Conservation (phyloP, 2,113 vertebrate genomes). For the Monarcha castaneiventris region DNA sequence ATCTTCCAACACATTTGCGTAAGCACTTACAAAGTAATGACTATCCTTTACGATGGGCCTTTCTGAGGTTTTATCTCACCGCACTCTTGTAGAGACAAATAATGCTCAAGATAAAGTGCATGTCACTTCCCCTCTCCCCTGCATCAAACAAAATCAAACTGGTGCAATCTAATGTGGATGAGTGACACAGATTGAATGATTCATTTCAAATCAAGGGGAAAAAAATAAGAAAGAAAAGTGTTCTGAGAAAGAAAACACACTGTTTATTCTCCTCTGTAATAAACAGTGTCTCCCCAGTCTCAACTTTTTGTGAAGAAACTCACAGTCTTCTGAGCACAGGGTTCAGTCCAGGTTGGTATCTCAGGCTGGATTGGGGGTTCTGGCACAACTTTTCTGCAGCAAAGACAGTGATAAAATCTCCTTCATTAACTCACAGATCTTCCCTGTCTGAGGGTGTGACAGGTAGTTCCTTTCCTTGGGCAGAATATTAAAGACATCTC, state of each 20-base stretch:
- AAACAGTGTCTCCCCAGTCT: neutral
- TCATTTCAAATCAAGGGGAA: slow-evolving; percentile 30
- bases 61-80: neutral
- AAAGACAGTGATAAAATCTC: neutral
- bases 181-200: slow-evolving; percentile 24
- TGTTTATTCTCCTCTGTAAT: neutral
- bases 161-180: neutral
- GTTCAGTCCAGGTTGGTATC: neutral
- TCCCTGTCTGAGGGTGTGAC: neutral
- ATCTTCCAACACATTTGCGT: neutral
- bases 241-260: neutral
- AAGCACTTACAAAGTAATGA: neutral
- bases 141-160: slow-evolving; percentile 40
- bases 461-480: neutral
- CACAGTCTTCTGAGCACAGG: neutral
- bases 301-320: neutral
- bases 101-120: slow-evolving; percentile 32
- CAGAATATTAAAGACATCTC: neutral
- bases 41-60: neutral
- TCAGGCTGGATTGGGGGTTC: neutral
- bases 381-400: neutral
- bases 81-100: neutral
- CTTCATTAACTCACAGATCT: neutral
- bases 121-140: neutral
- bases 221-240: neutral